These are phyloP conservation scores for Malurus splendens DNA, from an alignment of 2,797 vertebrate genomes.

Conservation along the genomic window DNA sequence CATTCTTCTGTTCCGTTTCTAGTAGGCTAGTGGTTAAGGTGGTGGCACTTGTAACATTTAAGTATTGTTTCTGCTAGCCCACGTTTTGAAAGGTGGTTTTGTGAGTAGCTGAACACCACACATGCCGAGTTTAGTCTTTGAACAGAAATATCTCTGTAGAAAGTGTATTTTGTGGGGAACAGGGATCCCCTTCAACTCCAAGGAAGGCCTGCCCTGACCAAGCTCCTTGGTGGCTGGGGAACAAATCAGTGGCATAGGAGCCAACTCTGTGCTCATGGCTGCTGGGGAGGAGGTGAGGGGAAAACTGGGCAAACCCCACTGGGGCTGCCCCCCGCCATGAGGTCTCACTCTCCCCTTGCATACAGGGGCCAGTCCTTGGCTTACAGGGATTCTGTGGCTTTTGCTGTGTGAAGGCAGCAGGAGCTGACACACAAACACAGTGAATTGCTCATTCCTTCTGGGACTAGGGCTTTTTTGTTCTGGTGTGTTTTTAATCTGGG, in stretches of 20 bases:
- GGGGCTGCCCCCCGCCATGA: rapidly evolving
- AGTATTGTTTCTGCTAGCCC: constrained; percentile 15
- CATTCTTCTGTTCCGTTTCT: constrained; percentile 11
- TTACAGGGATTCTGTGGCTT: background rate
- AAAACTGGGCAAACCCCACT: rapidly evolving
- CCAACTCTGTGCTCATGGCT: rapidly evolving
- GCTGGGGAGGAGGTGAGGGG: background rate
- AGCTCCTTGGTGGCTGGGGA: rapidly evolving
- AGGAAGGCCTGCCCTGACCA: background rate
- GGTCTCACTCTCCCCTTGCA: background rate
- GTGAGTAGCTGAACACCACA: background rate
- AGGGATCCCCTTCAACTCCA: background rate
- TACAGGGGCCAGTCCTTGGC: rapidly evolving
- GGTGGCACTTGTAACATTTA: background rate
- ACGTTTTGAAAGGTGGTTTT: constrained; percentile 35
- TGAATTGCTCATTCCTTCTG: background rate
- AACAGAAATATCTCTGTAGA: background rate
- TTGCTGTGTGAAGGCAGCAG: background rate
- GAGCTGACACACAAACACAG: background rate
- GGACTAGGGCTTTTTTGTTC: background rate
- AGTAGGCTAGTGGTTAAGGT: constrained; percentile 21
- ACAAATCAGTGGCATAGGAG: rapidly evolving
- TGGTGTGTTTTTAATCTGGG: background rate
- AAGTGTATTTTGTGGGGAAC: background rate
- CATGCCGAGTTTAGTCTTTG: background rate